Evolutionary conservation across 2,797 vertebrate genomes (phyloP), one percentile per base, ranked within the genome.

Genomic region (Diplodus puntazzo): DNA sequence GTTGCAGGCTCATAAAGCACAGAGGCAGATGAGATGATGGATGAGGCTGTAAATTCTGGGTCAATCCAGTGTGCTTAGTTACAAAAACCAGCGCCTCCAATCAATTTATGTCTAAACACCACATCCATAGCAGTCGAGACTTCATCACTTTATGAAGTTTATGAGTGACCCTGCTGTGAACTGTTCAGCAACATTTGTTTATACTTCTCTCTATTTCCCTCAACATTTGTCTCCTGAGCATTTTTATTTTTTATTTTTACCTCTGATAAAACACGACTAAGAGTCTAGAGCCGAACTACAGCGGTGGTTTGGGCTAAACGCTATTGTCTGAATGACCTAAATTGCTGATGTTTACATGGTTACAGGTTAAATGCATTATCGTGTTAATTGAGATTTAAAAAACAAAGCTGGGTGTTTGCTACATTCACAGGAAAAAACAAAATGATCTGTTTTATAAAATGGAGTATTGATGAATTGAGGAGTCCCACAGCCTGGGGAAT

Each of bases 21-120:
- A 66, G 20, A 59, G 54, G n/a, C 42, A 80, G 48, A 79, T 70
- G 50, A 73, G 18, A 58, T 82, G 73, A 86, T 87, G 77, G 72
- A 86, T 88, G 68, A 55, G 12, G 64, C 27, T 21, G 49, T 52
- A 75, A 72, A 75, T 13, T 76, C 20, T 65, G 50, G 60, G 57
- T 59, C 7, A 16, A 21, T n/a, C 11, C n/a, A 34, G 42, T 25
- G 0, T 21, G 12, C 43, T 20, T 11, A 46, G 17, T 46, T 60
- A 23, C 9, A 27, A 54, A 20, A 54, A 46, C 27, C 20, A 23
- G 65, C 59, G 48, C n/a, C n/a, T 25, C 39, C 18, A 42, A 3
- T 59, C 30, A 50, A 5, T 11, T 43, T 17, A 5, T n/a, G 30
- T 53, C 49, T 9, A 21, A 55, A 46, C 45, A 49, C 52, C 57